These are phyloP conservation scores for Lepeophtheirus salmonis DNA, from an alignment of 1,140 invertebrate species.

Conservation along the genomic window DNA sequence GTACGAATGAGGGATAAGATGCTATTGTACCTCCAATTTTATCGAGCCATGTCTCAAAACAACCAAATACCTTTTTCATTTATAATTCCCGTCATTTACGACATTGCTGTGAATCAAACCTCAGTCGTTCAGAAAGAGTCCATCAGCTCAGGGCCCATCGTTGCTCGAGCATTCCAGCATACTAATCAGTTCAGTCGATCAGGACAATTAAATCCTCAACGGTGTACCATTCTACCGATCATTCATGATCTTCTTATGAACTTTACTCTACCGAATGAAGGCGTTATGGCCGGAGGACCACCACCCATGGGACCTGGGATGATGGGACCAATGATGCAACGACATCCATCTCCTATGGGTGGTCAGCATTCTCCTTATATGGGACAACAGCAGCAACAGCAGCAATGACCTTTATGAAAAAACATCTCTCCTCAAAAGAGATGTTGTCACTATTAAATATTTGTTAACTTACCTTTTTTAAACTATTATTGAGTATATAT, in stretches of 20 bases:
- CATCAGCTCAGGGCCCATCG: neutral
- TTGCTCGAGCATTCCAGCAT: slow-evolving; percentile 3
- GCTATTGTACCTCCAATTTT: slow-evolving; percentile 13
- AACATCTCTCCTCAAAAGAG: neutral
- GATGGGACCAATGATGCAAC: neutral
- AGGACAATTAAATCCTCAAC: neutral
- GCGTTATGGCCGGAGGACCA: neutral
- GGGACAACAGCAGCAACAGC: neutral
- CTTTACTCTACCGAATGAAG: slow-evolving; percentile 17
- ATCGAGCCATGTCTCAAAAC: neutral
- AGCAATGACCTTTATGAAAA: neutral
- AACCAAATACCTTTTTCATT: neutral
- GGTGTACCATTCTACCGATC: slow-evolving; percentile 17
- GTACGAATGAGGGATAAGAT: slow-evolving; percentile 12
- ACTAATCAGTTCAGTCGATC: neutral
- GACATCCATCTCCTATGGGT: neutral
- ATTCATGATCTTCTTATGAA: slow-evolving; percentile 17
- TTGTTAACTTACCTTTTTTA: too few relatives aligned
- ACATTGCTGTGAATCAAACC: slow-evolving; percentile 11
- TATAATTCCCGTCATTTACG: slow-evolving; percentile 14
- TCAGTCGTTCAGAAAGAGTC: slow-evolving; percentile 11
- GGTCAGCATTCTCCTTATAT: too few relatives aligned
- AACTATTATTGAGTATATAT: too few relatives aligned
- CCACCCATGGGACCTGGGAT: neutral
- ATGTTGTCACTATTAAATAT: too few relatives aligned